Percentiles rank a stretch among this genome's conserved stretches.
These are phyloP conservation scores for Ectemnius lituratus DNA, from an alignment of 2,888 invertebrate genomes.

Conservation along the genomic window DNA sequence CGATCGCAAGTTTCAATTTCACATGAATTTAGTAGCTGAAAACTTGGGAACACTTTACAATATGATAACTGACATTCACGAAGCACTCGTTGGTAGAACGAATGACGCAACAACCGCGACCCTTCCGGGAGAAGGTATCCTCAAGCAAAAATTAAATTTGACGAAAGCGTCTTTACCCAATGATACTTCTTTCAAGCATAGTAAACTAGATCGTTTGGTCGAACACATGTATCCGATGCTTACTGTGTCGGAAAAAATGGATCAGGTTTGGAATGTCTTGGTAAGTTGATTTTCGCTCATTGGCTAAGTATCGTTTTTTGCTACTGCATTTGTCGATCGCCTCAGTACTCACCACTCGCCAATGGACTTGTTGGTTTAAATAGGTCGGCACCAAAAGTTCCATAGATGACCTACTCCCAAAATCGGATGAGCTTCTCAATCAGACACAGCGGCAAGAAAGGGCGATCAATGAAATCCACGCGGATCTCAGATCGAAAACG, in stretches of 20 bases:
- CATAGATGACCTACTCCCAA: constrained; percentile 90
- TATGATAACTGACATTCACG: constrained; percentile 90
- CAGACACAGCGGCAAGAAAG: constrained; percentile 93
- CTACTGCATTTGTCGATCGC: too few relatives aligned
- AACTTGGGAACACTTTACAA: constrained; percentile 88
- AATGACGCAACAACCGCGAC: neutral
- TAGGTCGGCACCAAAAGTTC: constrained; percentile 90
- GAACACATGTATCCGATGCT: constrained; percentile 91
- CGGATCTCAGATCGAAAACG: constrained; percentile 88
- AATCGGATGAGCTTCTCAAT: constrained; percentile 90
- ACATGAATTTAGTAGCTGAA: constrained; percentile 90
- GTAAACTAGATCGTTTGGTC: constrained; percentile 86
- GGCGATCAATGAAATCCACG: constrained; percentile 92
- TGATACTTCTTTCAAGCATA: constrained; percentile 71
- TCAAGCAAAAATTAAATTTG: constrained; percentile 47
- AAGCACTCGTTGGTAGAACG: constrained; percentile 84
- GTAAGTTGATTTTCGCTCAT: constrained; percentile 70
- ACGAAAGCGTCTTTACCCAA: constrained; percentile 77
- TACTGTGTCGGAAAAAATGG: constrained; percentile 93
- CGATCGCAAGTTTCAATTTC: constrained; percentile 90
- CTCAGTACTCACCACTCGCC: too few relatives aligned
- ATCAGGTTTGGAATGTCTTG: constrained; percentile 94
- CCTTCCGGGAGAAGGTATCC: constrained; percentile 79
- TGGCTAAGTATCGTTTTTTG: neutral
- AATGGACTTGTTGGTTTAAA: neutral